Conservation (phyloP, 2,888 invertebrate species). For the Tridacna crocea region DNA sequence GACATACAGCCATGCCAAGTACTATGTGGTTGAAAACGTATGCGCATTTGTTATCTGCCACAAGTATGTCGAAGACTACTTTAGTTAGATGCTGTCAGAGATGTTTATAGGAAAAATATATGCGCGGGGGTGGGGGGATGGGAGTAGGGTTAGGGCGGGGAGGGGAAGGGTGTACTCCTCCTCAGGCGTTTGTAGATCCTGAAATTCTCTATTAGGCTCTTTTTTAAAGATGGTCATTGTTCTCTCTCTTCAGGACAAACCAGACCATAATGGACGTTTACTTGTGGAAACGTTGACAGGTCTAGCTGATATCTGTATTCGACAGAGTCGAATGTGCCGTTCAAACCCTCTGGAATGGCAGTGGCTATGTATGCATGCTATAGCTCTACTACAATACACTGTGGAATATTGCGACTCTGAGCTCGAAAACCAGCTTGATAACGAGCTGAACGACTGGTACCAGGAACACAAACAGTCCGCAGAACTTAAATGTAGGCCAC, state of each 20-base stretch:
- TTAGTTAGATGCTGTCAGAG: too few species aligned
- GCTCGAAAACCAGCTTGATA: constrained; percentile 65
- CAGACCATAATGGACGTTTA: constrained; percentile 68
- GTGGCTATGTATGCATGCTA: constrained; percentile 79
- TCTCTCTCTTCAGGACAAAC: constrained; percentile 61
- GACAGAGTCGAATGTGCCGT: constrained; percentile 73
- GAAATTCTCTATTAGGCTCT: too few species aligned
- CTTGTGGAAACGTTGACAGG: constrained; percentile 73
- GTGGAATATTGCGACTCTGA: constrained; percentile 75
- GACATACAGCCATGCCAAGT: too few species aligned
- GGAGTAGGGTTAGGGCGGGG: too few species aligned
- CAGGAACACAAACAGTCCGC: constrained; percentile 71
- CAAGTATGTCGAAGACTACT: too few species aligned
- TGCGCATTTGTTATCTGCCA: too few species aligned
- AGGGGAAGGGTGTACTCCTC: too few species aligned
- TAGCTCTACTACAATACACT: constrained; percentile 76
- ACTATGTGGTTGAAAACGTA: too few species aligned
- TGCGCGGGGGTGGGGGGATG: too few species aligned
- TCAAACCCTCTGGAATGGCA: constrained; percentile 79
- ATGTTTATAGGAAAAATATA: too few species aligned
- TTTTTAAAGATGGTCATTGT: too few species aligned
- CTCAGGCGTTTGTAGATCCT: too few species aligned
- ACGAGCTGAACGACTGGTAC: constrained; percentile 74
- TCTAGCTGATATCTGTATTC: constrained; percentile 76
- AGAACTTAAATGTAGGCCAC: constrained; percentile 69